A percentile compares a stretch with the other conserved stretches of the same genome.
These are phyloP conservation scores for Drosophila repletoides DNA, from an alignment of 1,140 invertebrate genomes.

Conservation along the genomic window DNA sequence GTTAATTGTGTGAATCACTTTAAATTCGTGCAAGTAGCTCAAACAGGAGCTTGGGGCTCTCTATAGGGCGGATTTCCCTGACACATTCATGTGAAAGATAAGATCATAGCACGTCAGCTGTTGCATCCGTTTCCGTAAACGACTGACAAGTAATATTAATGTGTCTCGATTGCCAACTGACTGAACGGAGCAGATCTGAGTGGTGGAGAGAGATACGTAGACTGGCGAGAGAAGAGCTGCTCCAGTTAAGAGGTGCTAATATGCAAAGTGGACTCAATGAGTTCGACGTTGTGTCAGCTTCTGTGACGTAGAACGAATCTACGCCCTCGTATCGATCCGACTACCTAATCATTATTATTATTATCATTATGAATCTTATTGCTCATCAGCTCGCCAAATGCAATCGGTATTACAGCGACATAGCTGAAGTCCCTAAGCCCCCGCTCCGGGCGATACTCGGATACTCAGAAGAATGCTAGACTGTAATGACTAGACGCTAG, in stretches of 20 bases:
- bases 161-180: neutral
- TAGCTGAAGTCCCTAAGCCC: neutral
- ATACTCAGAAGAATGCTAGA: neutral
- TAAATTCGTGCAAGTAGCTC: slow-evolving; percentile 32
- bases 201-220: neutral
- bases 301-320: slow-evolving; percentile 55
- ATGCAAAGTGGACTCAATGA: slow-evolving; percentile 58
- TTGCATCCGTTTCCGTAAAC: slow-evolving; percentile 66
- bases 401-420: slow-evolving; percentile 54
- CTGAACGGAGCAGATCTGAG: neutral
- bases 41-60: slow-evolving; percentile 52
- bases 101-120: slow-evolving; percentile 50
- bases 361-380: slow-evolving; percentile 21
- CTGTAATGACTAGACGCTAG: slow-evolving; percentile 12
- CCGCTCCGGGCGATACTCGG: neutral
- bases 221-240: slow-evolving; percentile 5
- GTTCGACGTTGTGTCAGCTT: slow-evolving; percentile 13
- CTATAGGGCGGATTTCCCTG: slow-evolving; percentile 59
- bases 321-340: slow-evolving; percentile 32
- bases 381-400: slow-evolving; percentile 67
- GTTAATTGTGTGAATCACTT: slow-evolving; percentile 11
- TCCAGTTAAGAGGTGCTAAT: slow-evolving; percentile 69
- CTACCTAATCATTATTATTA: slow-evolving; percentile 10
- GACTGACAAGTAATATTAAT: slow-evolving; percentile 18
- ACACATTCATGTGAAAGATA: slow-evolving; percentile 69